A percentile compares a stretch with the other conserved stretches of the same genome.
Conservation (phyloP, 2,113 vertebrate species). For the human region DNA sequence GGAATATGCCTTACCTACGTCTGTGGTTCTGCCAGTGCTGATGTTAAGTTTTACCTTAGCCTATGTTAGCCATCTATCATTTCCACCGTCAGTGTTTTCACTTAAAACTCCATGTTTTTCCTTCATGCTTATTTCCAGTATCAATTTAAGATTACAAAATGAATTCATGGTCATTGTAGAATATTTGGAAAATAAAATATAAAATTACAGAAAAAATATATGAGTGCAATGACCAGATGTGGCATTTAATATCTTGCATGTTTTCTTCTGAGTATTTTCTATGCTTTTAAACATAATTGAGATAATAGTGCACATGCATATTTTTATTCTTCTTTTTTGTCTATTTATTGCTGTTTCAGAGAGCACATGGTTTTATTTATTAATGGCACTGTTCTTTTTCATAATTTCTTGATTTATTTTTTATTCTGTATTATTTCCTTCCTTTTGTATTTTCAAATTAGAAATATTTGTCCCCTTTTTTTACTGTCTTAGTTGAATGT, state of each 20-base stretch:
- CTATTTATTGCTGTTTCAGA: slow-evolving; percentile 17
- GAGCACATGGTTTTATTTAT: slow-evolving; percentile 34
- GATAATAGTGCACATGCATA: accelerated
- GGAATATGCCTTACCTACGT: accelerated
- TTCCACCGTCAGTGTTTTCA: not conserved
- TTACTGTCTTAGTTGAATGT: not conserved
- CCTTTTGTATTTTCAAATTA: slow-evolving; percentile 25
- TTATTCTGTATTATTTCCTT: slow-evolving; percentile 25
- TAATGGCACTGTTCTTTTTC: not conserved
- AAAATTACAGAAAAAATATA: not conserved
- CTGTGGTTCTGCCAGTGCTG: accelerated
- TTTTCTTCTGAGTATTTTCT: not conserved
- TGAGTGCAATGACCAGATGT: not conserved
- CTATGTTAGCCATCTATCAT: accelerated
- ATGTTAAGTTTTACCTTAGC: not conserved
- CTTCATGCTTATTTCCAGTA: too few relatives aligned
- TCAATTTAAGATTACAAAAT: not conserved
- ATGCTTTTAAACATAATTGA: not conserved
- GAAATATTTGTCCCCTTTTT: not conserved
- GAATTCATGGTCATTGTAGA: not conserved
- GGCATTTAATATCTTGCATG: not conserved
- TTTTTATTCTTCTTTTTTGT: not conserved
- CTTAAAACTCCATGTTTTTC: not conserved
- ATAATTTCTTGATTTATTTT: slow-evolving; percentile 33
- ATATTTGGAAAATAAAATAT: not conserved